phyloP scores from a whole-genome alignment of 2,888 invertebrate species.

The Lithosia quadra region DNA sequence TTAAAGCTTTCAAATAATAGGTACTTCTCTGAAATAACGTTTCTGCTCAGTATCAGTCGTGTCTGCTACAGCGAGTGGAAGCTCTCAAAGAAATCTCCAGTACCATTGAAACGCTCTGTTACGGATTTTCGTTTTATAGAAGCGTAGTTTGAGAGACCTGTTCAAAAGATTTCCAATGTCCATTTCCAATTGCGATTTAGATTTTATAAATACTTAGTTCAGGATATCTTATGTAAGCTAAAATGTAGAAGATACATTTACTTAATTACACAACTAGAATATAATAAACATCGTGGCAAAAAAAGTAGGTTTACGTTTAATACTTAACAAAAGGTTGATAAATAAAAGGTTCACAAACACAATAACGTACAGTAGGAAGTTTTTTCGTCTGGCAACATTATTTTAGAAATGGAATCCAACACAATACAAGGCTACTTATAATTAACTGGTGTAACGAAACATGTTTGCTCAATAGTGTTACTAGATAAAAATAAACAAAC shows the following conservation, averaged over 20 bases:
- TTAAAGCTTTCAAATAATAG: neutral
- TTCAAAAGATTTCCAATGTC: constrained; percentile 16
- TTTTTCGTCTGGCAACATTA: neutral
- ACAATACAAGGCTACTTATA: constrained; percentile 1
- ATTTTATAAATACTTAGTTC: neutral
- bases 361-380: neutral
- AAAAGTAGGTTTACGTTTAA: neutral
- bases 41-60: neutral
- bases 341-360: constrained; percentile 4
- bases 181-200: constrained; percentile 21
- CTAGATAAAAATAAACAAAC: neutral
- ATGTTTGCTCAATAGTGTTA: neutral
- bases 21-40: neutral
- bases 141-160: neutral
- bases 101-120: constrained; percentile 42
- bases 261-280: neutral
- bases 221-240: neutral
- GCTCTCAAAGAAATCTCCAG: constrained; percentile 27
- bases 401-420: neutral
- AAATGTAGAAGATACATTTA: neutral
- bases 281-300: neutral
- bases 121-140: constrained; percentile 34
- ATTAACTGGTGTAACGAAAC: neutral
- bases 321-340: neutral
- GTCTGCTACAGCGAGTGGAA: constrained; percentile 21